Conservation (phyloP, 2,113 vertebrate genomes). For the Pseudolaguvia tuberculata region DNA sequence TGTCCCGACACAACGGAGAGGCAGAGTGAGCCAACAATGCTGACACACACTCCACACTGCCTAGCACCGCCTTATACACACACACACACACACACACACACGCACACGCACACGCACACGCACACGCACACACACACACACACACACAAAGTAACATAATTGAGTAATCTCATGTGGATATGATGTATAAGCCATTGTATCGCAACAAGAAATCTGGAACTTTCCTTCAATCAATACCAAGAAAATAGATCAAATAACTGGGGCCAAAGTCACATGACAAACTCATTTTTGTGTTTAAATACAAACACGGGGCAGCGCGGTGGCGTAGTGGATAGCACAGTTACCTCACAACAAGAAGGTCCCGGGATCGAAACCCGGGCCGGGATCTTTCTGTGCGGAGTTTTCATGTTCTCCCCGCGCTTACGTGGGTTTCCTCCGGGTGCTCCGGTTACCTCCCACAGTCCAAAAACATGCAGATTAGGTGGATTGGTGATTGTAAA, state of each 20-base stretch:
- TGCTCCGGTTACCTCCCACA: too few relatives aligned
- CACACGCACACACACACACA: too few relatives aligned
- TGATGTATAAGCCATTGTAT: not conserved
- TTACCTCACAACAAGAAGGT: too few relatives aligned
- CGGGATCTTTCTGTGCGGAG: too few relatives aligned
- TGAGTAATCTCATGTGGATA: not conserved
- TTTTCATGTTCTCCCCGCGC: too few relatives aligned
- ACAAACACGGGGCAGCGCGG: too few relatives aligned
- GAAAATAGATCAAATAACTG: not conserved
- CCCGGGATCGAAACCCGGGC: too few relatives aligned
- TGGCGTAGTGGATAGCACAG: too few relatives aligned
- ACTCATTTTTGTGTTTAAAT: not conserved
- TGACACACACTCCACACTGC: constrained; percentile 81
- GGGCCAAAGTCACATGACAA: not conserved
- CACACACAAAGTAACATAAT: not conserved
- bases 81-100: not conserved
- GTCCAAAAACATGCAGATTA: too few relatives aligned
- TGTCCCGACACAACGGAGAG: constrained; percentile 84
- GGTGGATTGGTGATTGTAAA: too few relatives aligned
- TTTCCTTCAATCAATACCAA: not conserved
- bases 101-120: constrained; percentile 2
- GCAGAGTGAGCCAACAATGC: constrained; percentile 91
- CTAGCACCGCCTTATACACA: constrained; percentile 75
- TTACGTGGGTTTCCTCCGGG: too few relatives aligned
- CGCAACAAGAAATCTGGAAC: not conserved